Base-by-base conservation (phyloP, 2,113 vertebrate genomes). In the Thomomys bottae region DNA sequence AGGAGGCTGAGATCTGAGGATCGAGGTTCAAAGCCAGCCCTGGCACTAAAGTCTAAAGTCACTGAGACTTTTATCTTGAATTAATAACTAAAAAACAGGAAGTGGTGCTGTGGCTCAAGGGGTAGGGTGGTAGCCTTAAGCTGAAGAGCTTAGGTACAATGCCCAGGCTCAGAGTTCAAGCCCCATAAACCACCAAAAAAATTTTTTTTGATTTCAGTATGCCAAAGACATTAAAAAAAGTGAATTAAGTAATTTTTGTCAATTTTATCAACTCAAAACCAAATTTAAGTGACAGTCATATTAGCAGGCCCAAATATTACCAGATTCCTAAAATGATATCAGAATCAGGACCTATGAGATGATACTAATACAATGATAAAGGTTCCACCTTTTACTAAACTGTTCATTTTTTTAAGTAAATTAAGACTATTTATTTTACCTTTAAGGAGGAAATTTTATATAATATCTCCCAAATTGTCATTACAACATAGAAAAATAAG, bases 161-260 rank as follows among this genome's bases (percentile, higher is more conserved):
- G n/a, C n/a, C n/a, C n/a, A n/a, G n/a, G n/a, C n/a, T n/a, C n/a
- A n/a, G n/a, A n/a, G n/a, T n/a, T n/a, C n/a, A n/a, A n/a, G n/a
- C n/a, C n/a, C n/a, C n/a, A n/a, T n/a, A n/a, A n/a, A n/a, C n/a
- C n/a, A n/a, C n/a, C n/a, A n/a, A n/a, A n/a, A n/a, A n/a, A n/a
- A n/a, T n/a, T n/a, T n/a, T n/a, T n/a, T n/a, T n/a, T n/a, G 64
- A 49, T 68, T 26, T 88, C 67, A 80, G 34, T 45, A 42, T 94
- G 64, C 32, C 24, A 64, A 86, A 79, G 34, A 87, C 75, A 81
- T 80, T 91, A 78, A 90, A 91, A 91, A 95, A 86, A 89, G 40
- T 67, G 28, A 92, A 34, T 94, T 87, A 84, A 76, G 34, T 75
- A 63, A 80, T 84, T 92, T 32, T 66, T 72, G 0, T 34, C 38